Base-by-base conservation (phyloP, 1,140 invertebrate species). In the Vanessa atalanta region DNA sequence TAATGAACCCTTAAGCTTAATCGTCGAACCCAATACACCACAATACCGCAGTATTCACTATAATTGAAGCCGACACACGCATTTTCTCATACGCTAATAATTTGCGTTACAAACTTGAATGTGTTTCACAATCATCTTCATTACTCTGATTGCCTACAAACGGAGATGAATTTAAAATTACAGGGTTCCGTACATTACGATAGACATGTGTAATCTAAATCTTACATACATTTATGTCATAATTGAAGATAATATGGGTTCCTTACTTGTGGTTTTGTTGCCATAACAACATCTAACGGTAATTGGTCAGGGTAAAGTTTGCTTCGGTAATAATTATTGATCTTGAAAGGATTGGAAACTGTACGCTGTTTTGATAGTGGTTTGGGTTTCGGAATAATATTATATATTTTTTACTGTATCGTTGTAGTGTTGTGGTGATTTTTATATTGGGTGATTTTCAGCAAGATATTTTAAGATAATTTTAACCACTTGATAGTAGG, bases 181-280 rank as follows among this genome's bases (percentile, higher is more conserved):
- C 20, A 16, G 13, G 23, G 23, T 57, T 23, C 20, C 20, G 53
- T 23, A 57, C 16, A 55, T 23, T 16, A 55, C 20, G 8, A 57
- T 9, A 57, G 26, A 31, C 26, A 31, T 2, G 26, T 20, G 20
- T 57, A 23, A 23, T 26, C 12, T 23, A 57, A 53, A 53, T 53
- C 50, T 53, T 53, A 57, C 23, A 26, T 57, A 55, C n/a, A 15
- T 3, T 20, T 55, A n/a, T 57, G 20, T 57, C 13, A 57, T 23
- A 57, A 11, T 23, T 57, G 53, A 23, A 23, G 5, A 26, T 23
- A 11, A 11, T 53, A 15, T 53, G 53, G 53, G 53, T 57, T 26
- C 16, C n/a, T 57, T 23, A n/a, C 50, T 55, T 67, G 65, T 37
- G 65, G 65, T 55, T 55, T 43, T n/a, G 64, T 65, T 26, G 50